Conservation (phyloP, 2,113 vertebrate species). For the Marcusenius ussheri region DNA sequence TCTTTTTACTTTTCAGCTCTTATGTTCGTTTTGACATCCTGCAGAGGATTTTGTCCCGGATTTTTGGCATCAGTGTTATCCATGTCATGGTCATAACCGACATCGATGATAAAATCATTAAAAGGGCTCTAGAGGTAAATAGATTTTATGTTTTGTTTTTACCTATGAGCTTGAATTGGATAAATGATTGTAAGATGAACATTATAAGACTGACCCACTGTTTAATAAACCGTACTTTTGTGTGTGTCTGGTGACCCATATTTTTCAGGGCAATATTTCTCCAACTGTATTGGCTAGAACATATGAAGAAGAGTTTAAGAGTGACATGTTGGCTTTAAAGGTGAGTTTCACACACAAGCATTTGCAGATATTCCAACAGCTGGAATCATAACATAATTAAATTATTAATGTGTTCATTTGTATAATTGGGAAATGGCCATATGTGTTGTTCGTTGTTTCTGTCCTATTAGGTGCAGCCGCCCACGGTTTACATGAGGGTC, state of each 20-base stretch:
- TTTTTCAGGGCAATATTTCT: conserved; percentile 69
- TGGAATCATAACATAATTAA: not conserved
- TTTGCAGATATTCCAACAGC: not conserved
- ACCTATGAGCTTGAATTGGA: not conserved
- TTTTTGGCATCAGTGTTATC: conserved; percentile 78
- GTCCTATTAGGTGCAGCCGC: conserved; percentile 72
- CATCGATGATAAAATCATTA: conserved; percentile 91
- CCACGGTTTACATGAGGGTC: conserved; percentile 77
- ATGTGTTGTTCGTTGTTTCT: not conserved
- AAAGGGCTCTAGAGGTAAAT: conserved; percentile 72
- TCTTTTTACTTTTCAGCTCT: conserved; percentile 60
- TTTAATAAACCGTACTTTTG: not conserved
- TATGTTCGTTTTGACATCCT: conserved; percentile 92
- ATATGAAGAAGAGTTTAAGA: conserved; percentile 91
- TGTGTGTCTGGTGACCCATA: not conserved
- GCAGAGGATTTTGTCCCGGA: conserved; percentile 72
- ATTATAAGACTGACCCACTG: not conserved
- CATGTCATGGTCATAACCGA: conserved; percentile 95
- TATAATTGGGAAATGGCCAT: not conserved
- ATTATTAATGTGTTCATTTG: not conserved
- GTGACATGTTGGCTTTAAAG: conserved; percentile 83
- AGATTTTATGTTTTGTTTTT: not conserved
- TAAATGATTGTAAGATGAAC: not conserved
- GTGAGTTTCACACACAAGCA: conserved; percentile 46
- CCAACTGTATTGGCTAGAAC: conserved; percentile 64